Evolutionary conservation across 2,888 invertebrate genomes (phyloP), one percentile per base, ranked within the genome.

Genomic region (Megamerina dolium): DNA sequence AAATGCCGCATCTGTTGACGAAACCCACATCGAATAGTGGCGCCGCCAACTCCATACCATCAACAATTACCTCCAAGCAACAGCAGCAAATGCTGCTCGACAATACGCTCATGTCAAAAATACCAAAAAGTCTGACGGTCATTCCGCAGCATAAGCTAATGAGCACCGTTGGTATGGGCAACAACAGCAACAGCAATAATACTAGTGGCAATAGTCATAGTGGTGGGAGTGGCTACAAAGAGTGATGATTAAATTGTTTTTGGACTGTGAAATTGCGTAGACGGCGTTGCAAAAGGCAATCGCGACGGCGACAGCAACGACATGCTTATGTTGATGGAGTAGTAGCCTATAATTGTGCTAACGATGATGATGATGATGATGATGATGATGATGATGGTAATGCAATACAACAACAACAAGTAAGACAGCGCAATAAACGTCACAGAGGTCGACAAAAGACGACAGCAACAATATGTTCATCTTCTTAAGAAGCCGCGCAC

Each of bases 41-140:
- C 0, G 73, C 61, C n/a, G 52, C 55, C 14, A n/a, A n/a, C n/a
- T n/a, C n/a, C n/a, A n/a, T n/a, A n/a, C n/a, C n/a, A n/a, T n/a
- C n/a, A n/a, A 35, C 38, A 14, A 54, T 59, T 41, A 73, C 52
- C 66, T 68, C 53, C 41, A 26, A 48, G 20, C 59, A 61, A 23
- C 59, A 64, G 50, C 59, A 56, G 13, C 47, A 56, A 43, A 54
- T 63, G 36, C 50, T 66, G 23, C 56, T 69, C 17, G 68, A 69
- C 36, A 64, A 60, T 33, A 53, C 76, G 64, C 72, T 80, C 41
- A 73, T 87, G 74, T 85, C 87, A 37, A 85, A 85, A 70, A 85
- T 87, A 63, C 88, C 88, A 20, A 86, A 83, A 66, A 85, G 85
- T 2, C 66, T 88, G 53, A 87, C 87, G 1, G 86, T 88, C 41